Evolutionary conservation across 2,797 vertebrate genomes (phyloP).

Genomic region (Pantherophis vulpinus): DNA sequence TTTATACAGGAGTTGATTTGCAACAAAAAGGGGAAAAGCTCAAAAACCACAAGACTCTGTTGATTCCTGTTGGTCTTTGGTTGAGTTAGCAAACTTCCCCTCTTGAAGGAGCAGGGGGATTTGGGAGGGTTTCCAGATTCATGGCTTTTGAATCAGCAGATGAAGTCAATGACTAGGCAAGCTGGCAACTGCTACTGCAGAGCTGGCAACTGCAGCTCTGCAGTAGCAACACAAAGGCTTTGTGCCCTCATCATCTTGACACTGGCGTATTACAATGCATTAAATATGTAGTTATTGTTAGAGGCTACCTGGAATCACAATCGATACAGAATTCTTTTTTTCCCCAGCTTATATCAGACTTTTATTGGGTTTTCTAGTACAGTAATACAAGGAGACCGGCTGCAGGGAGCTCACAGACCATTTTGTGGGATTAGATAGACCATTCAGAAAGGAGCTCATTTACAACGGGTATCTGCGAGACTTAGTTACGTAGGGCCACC

Average conservation of each 20-base stretch:
- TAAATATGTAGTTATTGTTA: background rate
- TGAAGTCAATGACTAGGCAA: background rate
- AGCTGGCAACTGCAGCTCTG: background rate
- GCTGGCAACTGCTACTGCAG: background rate
- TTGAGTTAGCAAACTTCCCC: background rate
- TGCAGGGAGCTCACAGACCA: background rate
- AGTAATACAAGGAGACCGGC: background rate
- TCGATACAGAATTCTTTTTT: background rate
- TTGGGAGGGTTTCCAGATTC: background rate
- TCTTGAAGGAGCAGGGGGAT: background rate
- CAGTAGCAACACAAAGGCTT: too few species aligned
- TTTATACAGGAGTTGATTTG: background rate
- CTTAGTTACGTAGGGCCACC: constrained; percentile 91
- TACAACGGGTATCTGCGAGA: constrained; percentile 80
- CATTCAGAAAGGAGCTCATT: background rate
- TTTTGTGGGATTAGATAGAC: accelerated
- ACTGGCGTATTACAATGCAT: background rate
- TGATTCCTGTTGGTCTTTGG: background rate
- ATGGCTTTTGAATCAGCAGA: background rate
- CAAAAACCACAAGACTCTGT: background rate
- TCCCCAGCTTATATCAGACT: background rate
- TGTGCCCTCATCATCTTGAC: background rate
- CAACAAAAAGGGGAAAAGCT: constrained; percentile 28
- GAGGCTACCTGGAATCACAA: background rate
- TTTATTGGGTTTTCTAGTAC: constrained; percentile 26